phyloP scores from a whole-genome alignment of 2,888 invertebrate genomes.

The Dryobota labecula region DNA sequence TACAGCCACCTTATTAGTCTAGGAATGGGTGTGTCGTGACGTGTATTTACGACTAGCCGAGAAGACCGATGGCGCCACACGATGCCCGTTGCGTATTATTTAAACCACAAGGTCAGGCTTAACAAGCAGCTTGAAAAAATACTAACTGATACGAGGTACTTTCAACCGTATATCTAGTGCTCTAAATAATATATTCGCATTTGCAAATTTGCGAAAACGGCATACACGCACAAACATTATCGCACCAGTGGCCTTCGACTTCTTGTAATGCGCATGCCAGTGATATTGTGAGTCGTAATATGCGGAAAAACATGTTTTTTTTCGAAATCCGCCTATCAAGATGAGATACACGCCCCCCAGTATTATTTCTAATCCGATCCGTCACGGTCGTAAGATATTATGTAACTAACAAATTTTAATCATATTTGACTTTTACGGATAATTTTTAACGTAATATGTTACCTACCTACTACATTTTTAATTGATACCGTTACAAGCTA shows the following conservation, averaged over 20 bases:
- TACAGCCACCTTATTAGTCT: constrained; percentile 84
- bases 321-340: constrained; percentile 61
- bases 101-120: constrained; percentile 82
- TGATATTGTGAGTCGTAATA: constrained; percentile 67
- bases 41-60: constrained; percentile 78
- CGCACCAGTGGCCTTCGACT: constrained; percentile 77
- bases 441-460: no score
- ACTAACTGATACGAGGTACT: constrained; percentile 69
- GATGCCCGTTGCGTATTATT: constrained; percentile 86
- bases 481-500: no score
- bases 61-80: constrained; percentile 72
- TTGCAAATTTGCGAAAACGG: constrained; percentile 53
- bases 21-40: constrained; percentile 89
- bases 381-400: constrained; percentile 31
- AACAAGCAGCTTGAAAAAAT: constrained; percentile 73
- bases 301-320: constrained; percentile 78
- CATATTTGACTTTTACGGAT: not conserved
- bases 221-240: constrained; percentile 78
- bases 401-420: constrained; percentile 25
- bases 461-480: no score
- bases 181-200: constrained; percentile 69
- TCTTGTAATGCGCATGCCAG: constrained; percentile 72
- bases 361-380: constrained; percentile 18
- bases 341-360: constrained; percentile 38
- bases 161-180: constrained; percentile 75